A percentile compares a stretch with the other conserved stretches of the same genome.
phyloP scores from a whole-genome alignment of 2,888 invertebrate genomes.

The Drosophila tripunctata region DNA sequence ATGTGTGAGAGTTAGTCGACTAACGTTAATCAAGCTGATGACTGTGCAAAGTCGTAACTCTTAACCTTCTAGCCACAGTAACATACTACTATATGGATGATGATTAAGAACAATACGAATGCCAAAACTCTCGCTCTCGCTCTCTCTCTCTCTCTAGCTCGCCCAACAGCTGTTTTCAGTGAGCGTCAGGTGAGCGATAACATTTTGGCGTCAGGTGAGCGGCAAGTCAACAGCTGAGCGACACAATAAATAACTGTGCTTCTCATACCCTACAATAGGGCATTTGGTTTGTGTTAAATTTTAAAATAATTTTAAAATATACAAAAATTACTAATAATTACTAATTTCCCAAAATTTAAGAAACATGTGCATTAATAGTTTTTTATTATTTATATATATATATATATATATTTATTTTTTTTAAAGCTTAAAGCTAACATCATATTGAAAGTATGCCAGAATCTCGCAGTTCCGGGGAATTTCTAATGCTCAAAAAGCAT shows the following conservation, averaged over 20 bases:
- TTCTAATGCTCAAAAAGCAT: too few species aligned
- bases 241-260: slow-evolving; percentile 44
- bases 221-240: slow-evolving; percentile 34
- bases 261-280: background rate
- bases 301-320: background rate
- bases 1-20: slow-evolving; percentile 8
- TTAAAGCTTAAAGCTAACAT: too few species aligned
- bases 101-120: background rate
- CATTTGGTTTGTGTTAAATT: slow-evolving; percentile 13
- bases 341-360: too few species aligned
- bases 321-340: too few species aligned
- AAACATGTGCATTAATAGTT: too few species aligned
- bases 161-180: slow-evolving; percentile 13
- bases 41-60: slow-evolving; percentile 2
- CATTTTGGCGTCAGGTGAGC: slow-evolving; percentile 13
- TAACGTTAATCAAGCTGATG: slow-evolving; percentile 12
- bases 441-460: too few species aligned
- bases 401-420: too few species aligned
- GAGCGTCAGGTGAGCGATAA: background rate
- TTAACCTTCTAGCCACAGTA: background rate
- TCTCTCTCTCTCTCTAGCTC: too few species aligned
- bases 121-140: background rate
- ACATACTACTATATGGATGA: too few species aligned
- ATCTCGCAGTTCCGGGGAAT: too few species aligned
- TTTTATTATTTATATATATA: too few species aligned